Conservation (phyloP, 1,140 invertebrate genomes). For the Halictus rubicundus region DNA sequence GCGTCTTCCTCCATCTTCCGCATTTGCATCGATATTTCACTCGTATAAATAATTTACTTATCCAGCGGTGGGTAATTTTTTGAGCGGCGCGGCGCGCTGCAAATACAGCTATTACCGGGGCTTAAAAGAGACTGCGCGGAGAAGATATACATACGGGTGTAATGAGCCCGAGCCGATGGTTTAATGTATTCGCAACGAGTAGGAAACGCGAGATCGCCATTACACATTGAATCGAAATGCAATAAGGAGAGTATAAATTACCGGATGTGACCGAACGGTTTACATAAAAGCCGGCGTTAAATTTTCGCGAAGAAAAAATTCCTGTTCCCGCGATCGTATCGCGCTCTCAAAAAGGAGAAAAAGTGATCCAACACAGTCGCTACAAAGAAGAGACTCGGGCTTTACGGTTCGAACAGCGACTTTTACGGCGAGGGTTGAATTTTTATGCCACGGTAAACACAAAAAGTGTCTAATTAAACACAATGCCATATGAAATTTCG, state of each 20-base stretch:
- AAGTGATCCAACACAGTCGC: not conserved
- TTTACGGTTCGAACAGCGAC: not conserved
- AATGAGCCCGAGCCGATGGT: no score
- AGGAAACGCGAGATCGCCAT: no score
- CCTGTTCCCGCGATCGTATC: not conserved
- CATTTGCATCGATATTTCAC: slow-evolving; percentile 26
- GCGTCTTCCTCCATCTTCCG: slow-evolving; percentile 31
- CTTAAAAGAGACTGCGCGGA: no score
- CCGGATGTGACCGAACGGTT: not conserved
- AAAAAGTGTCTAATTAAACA: slow-evolving; percentile 10
- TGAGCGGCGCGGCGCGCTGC: not conserved
- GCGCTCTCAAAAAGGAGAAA: not conserved
- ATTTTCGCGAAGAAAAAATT: not conserved
- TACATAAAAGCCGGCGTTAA: not conserved
- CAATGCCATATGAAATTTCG: slow-evolving; percentile 10
- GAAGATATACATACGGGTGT: no score
- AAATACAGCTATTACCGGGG: not conserved
- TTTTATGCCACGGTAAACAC: not conserved
- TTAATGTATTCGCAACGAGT: no score
- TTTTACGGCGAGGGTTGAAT: slow-evolving; percentile 1
- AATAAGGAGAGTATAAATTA: not conserved
- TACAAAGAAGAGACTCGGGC: not conserved
- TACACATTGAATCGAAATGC: no score
- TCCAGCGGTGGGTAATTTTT: not conserved
- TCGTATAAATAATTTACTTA: slow-evolving; percentile 32